Conservation (phyloP, 2,797 vertebrate genomes). For the Poliocrania exsul region DNA sequence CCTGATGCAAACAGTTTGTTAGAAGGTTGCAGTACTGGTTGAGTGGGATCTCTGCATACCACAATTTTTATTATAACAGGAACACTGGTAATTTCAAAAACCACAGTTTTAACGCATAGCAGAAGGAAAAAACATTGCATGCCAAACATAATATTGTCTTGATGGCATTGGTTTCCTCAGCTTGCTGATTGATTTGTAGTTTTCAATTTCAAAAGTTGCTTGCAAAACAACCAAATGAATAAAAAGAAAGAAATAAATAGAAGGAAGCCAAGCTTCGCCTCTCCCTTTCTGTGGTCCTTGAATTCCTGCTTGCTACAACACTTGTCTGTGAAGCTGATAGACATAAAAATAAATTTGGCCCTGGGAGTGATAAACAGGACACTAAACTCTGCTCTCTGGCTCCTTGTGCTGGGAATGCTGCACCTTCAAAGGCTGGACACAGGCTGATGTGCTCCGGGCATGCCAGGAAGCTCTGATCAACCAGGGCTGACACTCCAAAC, state of each 20-base stretch:
- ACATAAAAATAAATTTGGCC: conserved; percentile 17
- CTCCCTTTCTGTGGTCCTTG: not conserved
- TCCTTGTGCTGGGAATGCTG: not conserved
- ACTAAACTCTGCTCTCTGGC: not conserved
- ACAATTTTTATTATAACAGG: not conserved
- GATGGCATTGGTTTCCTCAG: not conserved
- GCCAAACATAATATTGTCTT: not conserved
- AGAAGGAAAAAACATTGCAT: not conserved
- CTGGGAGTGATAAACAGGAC: not conserved
- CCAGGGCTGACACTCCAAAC: not conserved
- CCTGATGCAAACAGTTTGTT: not conserved
- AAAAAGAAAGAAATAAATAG: not conserved
- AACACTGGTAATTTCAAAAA: not conserved
- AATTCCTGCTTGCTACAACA: not conserved
- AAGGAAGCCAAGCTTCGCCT: not conserved
- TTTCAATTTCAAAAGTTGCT: not conserved
- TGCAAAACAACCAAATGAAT: not conserved
- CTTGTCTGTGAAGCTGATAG: not conserved
- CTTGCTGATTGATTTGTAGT: not conserved
- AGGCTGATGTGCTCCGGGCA: not conserved
- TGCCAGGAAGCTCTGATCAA: not conserved
- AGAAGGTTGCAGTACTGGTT: not conserved
- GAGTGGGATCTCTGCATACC: not conserved
- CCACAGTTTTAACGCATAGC: not conserved
- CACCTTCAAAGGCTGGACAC: not conserved